Evolutionary conservation across 2,888 invertebrate species (phyloP), one percentile per base, ranked within the genome.

Genomic region (Fissipunctia ypsillon): DNA sequence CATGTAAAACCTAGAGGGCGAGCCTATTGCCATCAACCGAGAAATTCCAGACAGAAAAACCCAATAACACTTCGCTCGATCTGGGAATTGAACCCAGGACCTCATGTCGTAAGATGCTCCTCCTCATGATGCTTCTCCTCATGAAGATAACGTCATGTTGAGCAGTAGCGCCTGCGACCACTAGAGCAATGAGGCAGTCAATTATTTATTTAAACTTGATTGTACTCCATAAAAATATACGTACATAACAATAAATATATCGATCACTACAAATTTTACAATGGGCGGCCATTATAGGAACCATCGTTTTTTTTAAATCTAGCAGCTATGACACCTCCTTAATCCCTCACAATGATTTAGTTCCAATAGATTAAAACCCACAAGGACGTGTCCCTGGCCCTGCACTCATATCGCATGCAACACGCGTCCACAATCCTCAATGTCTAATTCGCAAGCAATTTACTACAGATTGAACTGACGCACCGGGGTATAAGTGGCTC

Each of bases 381-480:
- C 57, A 56, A 77, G 52, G 41, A 28, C 52, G 25, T 35, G 38
- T 25, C 28, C 3, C 19, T 28, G 10, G 10, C 12, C 31, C 22
- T 31, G 35, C 54, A 45, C 35, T 74, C 52, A 65, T 71, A 69
- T 75, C 48, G 38, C 31, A 75, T 75, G 75, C 75, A 48, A 19
- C 80, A 35, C 57, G 75, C 65, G 60, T 59, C 14, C 69, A 54
- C 45, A 78, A 52, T 52, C 14, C 61, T 57, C 59, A 78, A 61
- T 45, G 45, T 48, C 65, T 76, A 64, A 78, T 82, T 83, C 52
- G 25, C 52, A 54, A 69, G 48, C 68, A 59, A 50, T 71, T 78
- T 52, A 64, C 61, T 38, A 28, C 64, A 69, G 43, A 73, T 52
- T 69, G 59, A 52, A 70, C 48, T 56, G 80, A 83, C 57, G 75